Conservation (phyloP, 2,888 invertebrate genomes). For the Hipparchia sbordonii region DNA sequence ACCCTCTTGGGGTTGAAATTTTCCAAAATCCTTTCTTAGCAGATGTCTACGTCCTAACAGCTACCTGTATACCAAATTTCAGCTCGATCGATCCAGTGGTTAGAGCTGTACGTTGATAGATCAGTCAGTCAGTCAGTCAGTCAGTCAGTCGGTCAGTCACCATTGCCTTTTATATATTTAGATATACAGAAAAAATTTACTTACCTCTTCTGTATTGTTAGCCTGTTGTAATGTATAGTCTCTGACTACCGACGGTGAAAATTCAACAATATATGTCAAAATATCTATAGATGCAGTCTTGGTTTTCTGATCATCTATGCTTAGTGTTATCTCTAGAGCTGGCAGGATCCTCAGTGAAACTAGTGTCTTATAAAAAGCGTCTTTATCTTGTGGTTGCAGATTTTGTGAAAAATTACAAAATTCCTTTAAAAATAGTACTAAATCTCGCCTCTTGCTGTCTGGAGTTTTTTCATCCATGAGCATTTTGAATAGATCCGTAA, state of each 20-base stretch:
- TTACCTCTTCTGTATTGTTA: slow-evolving; percentile 93
- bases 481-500: slow-evolving; percentile 96
- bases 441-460: slow-evolving; percentile 93
- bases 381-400: slow-evolving; percentile 97
- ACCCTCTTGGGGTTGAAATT: too few species aligned
- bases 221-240: slow-evolving; percentile 98
- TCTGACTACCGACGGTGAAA: slow-evolving; percentile 97
- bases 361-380: slow-evolving; percentile 97
- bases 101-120: too few species aligned
- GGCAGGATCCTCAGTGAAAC: slow-evolving; percentile 94
- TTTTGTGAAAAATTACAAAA: slow-evolving; percentile 99
- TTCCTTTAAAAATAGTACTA: slow-evolving; percentile 98
- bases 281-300: slow-evolving; percentile 99
- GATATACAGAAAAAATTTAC: slow-evolving; percentile 32
- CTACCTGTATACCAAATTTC: too few species aligned
- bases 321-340: slow-evolving; percentile 94
- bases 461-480: slow-evolving; percentile 94
- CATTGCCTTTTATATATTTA: too few species aligned
- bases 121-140: too few species aligned
- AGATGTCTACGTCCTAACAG: too few species aligned
- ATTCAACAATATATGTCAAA: slow-evolving; percentile 98
- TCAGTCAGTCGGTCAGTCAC: too few species aligned
- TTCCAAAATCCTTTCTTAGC: too few species aligned
- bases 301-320: slow-evolving; percentile 96
- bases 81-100: too few species aligned